Base-by-base conservation (phyloP, 2,888 invertebrate species). In the Smittia sp. region DNA sequence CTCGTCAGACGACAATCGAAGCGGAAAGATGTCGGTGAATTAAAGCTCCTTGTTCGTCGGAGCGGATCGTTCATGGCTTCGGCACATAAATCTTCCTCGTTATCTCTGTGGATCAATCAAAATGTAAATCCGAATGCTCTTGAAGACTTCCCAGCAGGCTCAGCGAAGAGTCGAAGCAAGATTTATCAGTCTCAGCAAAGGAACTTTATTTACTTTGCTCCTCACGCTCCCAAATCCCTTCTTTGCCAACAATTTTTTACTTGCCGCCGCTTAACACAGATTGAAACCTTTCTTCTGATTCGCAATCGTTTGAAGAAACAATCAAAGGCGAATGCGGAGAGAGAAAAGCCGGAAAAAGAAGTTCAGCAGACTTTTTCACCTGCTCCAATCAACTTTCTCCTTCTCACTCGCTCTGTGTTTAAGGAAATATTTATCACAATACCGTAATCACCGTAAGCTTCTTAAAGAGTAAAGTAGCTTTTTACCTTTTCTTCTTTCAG, bases 181-280 rank as follows among this genome's bases (percentile, higher is more conserved):
- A 46, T 46, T 46, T 46, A 46, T 58, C 58, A 58, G 58, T 15
- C 7, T n/a, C 27, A 65, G 65, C 13, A n/a, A 65, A 68, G 46
- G 68, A 46, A 46, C 68, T 68, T 68, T 68, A 68, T 68, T 68
- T 68, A 68, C 68, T 68, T 68, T 46, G 18, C 41, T 46, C 11
- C 68, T 46, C 22, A n/a, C 66, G 15, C 18, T 15, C 68, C 46
- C 22, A 68, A 68, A 68, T 68, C 68, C 68, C 46, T 32, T 32
- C 68, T 68, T 68, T 46, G 7, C 15, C 15, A 46, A 46, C 46
- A n/a, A 13, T 46, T 46, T n/a, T 32, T 32, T 32, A 32, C 9
- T 32, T 32, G n/a, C n/a, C n/a, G n/a, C n/a, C 9, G 9, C 32
- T 32, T 32, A 32, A 32, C n/a, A n/a, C 46, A 46, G 46, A 46